Base-by-base conservation (phyloP, 2,888 invertebrate genomes). In the Dicranocentrus wangi region DNA sequence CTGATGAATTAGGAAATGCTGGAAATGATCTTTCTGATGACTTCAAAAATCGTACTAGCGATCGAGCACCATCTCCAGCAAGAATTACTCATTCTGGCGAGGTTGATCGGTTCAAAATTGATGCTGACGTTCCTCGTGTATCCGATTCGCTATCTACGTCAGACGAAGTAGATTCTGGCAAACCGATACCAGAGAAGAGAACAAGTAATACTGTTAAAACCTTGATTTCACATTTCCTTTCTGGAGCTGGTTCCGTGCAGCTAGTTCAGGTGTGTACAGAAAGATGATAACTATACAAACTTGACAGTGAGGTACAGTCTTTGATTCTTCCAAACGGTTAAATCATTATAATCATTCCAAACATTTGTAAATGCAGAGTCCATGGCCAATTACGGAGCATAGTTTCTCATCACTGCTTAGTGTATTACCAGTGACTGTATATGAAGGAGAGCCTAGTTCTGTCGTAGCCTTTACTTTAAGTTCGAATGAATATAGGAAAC, bases 391-490 rank as follows among this genome's bases (percentile, higher is more conserved):
- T 0, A 91, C 92, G 83, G 94, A 95, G 87, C 95, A 95, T 88
- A 91, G 93, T 53, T 84, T 85, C 55, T 68, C 78, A 61, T 71
- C 85, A 2, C 25, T 72, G 17, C 69, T 83, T 10, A 83, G 82
- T 23, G 61, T 68, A 0, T 77, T 87, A 13, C 87, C 87, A 19
- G 82, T 94, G n/a, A 91, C 93, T 1, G 93, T 96, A 0, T 93
- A 93, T 86, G 95, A 95, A 88, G 92, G 91, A 51, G 95, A 96
- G 88, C 93, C 93, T 0, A 94, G 95, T 84, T 95, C 95, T 0
- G 93, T 96, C 69, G 94, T 97, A 81, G 94, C 96, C 0, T 95
- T 94, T 87, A 92, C 94, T 0, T 89, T 97, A 23, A 93, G 93
- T 79, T 93, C 93, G 0, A 89, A 89, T 15, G 94, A 94, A 70